A percentile compares a stretch with the other conserved stretches of the same genome.
Conservation (phyloP, 2,797 vertebrate genomes). For the Sphenodon punctatus region DNA sequence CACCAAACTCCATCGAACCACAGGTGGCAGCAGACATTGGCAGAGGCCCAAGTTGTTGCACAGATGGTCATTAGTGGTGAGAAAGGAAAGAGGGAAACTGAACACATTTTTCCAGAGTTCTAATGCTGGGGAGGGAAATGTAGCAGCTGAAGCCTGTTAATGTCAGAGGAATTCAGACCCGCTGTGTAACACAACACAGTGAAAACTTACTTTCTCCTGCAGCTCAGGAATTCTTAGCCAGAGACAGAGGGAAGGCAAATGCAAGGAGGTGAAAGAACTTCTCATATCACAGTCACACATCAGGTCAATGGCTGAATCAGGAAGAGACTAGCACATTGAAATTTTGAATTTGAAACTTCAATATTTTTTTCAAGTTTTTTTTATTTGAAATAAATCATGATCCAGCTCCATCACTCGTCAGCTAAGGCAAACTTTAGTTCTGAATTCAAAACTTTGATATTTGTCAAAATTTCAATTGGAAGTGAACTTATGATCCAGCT, state of each 20-base stretch:
- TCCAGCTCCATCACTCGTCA: too few species aligned
- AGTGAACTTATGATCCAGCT: too few species aligned
- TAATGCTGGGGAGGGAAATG: background rate
- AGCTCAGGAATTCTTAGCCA: background rate
- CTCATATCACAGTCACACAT: background rate
- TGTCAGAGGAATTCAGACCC: background rate
- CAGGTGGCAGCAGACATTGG: background rate
- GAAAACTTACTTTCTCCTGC: background rate
- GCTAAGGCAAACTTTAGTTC: too few species aligned
- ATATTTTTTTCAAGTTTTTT: too few species aligned
- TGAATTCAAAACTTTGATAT: too few species aligned
- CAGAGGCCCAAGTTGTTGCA: conserved; percentile 23
- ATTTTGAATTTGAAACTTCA: too few species aligned
- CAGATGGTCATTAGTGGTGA: conserved; percentile 37
- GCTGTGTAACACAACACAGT: background rate
- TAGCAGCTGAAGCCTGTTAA: background rate
- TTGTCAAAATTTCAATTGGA: too few species aligned
- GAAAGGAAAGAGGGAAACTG: background rate
- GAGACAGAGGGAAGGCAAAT: background rate
- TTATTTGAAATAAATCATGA: too few species aligned
- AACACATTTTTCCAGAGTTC: background rate
- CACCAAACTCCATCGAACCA: background rate
- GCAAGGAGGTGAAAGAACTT: background rate
- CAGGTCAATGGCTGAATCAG: background rate
- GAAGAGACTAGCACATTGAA: too few species aligned